A percentile compares a stretch with the other conserved stretches of the same genome.
Conservation (phyloP, 2,797 vertebrate genomes). For the Delichon dasypus region DNA sequence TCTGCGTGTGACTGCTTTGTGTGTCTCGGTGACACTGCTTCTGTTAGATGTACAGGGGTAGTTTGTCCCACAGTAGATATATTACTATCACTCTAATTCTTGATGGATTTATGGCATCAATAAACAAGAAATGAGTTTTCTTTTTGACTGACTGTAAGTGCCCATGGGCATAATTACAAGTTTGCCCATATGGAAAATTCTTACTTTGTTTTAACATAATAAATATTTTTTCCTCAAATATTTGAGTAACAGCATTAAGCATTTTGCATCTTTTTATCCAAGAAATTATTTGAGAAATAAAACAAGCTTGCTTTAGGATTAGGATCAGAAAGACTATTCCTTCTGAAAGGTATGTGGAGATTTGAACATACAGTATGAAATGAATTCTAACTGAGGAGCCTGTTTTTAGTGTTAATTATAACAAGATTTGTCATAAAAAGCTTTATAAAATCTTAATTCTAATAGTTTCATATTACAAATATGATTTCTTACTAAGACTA, state of each 20-base stretch:
- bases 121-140: conserved; percentile 23
- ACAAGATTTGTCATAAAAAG: not conserved
- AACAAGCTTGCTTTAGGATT: not conserved
- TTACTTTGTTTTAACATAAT: not conserved
- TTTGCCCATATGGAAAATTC: conserved; percentile 4
- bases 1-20: too few relatives aligned
- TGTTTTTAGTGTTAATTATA: not conserved
- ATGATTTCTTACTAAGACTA: not conserved
- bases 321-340: not conserved
- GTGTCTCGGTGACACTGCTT: too few relatives aligned
- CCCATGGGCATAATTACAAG: not conserved
- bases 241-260: not conserved
- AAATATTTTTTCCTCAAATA: not conserved
- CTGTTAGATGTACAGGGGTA: not conserved
- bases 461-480: not conserved
- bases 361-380: not conserved
- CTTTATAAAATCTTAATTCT: not conserved
- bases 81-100: not conserved
- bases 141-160: not conserved
- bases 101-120: conserved; percentile 29
- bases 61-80: not conserved
- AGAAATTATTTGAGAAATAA: conserved; percentile 5
- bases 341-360: not conserved
- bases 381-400: not conserved
- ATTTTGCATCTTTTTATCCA: not conserved